These are phyloP conservation scores for Prosapia bicincta DNA, from an alignment of 2,888 invertebrate species.

Conservation along the genomic window DNA sequence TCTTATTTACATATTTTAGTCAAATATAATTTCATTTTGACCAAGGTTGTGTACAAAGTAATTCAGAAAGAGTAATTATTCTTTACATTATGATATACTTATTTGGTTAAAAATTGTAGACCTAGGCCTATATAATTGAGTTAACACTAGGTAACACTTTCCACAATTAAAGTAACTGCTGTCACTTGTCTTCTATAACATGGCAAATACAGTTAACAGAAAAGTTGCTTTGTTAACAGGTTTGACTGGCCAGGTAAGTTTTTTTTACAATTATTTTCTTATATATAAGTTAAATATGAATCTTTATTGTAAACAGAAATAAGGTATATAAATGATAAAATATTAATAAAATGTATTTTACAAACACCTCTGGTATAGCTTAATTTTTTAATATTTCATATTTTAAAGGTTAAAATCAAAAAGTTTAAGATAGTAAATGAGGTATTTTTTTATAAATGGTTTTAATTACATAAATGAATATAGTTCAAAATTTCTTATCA, in stretches of 20 bases:
- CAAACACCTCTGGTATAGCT: too few species aligned
- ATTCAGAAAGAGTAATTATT: not conserved
- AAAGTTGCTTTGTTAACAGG: not conserved
- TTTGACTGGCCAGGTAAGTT: not conserved
- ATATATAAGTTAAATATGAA: not conserved
- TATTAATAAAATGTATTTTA: too few species aligned
- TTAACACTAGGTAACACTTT: not conserved
- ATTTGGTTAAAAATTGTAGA: not conserved
- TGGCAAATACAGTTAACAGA: not conserved
- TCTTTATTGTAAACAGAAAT: too few species aligned
- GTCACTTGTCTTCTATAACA: constrained; percentile 43
- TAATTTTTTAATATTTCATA: too few species aligned
- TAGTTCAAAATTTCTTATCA: too few species aligned
- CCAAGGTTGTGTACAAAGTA: not conserved
- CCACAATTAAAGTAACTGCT: constrained; percentile 44
- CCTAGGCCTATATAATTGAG: not conserved
- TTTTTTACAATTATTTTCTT: not conserved
- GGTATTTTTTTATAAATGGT: too few species aligned
- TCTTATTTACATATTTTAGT: not conserved
- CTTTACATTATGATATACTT: not conserved
- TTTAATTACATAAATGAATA: too few species aligned
- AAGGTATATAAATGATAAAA: too few species aligned
- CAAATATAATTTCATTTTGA: constrained; percentile 14
- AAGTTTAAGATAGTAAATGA: too few species aligned
- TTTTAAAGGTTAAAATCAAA: too few species aligned